These are phyloP conservation scores for Apis laboriosa DNA, from an alignment of 1,140 invertebrate genomes.

Conservation along the genomic window DNA sequence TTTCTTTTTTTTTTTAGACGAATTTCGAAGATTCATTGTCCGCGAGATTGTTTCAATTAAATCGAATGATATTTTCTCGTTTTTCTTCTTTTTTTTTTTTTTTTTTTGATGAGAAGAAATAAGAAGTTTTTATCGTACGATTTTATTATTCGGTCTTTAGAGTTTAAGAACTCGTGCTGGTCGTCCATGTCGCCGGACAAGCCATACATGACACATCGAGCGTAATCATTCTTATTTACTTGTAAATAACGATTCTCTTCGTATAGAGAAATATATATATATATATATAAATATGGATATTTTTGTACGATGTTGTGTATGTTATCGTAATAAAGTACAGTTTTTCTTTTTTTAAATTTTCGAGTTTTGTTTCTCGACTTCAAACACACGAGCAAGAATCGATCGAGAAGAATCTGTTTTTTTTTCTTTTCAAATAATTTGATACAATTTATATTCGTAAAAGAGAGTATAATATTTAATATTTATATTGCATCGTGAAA, in stretches of 20 bases:
- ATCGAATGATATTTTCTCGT: neutral
- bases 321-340: conserved; percentile 54
- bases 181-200: neutral
- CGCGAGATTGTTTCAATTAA: neutral
- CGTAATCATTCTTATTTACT: conserved; percentile 45
- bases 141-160: neutral
- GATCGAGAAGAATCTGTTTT: too few relatives aligned
- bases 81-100: neutral
- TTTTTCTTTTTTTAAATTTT: conserved; percentile 14
- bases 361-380: neutral
- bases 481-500: too few relatives aligned
- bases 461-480: too few relatives aligned
- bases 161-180: too few relatives aligned
- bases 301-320: conserved; percentile 58
- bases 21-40: neutral
- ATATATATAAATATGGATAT: conserved; percentile 52
- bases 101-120: neutral
- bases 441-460: too few relatives aligned
- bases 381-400: too few relatives aligned
- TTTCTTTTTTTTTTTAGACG: neutral
- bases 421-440: too few relatives aligned
- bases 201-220: neutral
- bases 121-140: neutral
- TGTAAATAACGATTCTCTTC: conserved; percentile 58
- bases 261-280: conserved; percentile 17